Percentiles rank a stretch among this genome's conserved stretches.
Conservation (phyloP, 2,113 vertebrate genomes). For the Acanthisitta chloris region DNA sequence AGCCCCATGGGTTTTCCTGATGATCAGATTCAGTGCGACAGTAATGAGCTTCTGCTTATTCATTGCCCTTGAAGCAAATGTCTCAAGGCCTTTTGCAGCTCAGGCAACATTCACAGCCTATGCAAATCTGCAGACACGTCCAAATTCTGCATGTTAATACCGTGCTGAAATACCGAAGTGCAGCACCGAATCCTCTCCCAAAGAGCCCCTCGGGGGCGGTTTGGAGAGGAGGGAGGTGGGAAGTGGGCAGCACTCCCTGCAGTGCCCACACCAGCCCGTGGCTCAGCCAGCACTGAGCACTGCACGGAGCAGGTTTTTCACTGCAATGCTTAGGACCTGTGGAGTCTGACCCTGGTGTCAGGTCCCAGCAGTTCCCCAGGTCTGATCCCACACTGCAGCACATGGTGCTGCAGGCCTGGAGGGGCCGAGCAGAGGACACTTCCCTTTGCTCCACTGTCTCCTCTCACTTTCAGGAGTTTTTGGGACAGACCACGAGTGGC, state of each 20-base stretch:
- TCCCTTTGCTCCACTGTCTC: neutral
- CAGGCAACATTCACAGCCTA: neutral
- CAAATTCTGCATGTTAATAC: neutral
- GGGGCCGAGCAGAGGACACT: neutral
- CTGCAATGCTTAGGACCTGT: neutral
- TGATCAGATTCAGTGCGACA: constrained; percentile 52
- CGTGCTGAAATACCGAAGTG: neutral
- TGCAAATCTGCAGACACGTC: neutral
- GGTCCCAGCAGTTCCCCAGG: neutral
- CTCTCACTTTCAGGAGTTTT: neutral
- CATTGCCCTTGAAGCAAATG: neutral
- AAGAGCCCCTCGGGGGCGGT: too few relatives aligned
- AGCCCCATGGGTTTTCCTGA: neutral
- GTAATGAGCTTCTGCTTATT: constrained; percentile 44
- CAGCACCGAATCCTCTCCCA: neutral
- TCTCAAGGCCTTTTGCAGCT: constrained; percentile 1
- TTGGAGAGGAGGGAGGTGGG: too few relatives aligned
- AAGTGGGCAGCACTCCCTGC: too few relatives aligned
- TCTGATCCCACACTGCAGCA: neutral
- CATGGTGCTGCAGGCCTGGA: neutral
- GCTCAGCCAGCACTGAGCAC: too few relatives aligned
- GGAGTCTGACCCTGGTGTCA: neutral
- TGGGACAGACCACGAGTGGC: neutral
- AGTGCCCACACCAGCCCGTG: too few relatives aligned
- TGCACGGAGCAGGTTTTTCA: too few relatives aligned